Evolutionary conservation across 2,113 vertebrate genomes (phyloP).

Genomic region (Ranitomeya imitator): DNA sequence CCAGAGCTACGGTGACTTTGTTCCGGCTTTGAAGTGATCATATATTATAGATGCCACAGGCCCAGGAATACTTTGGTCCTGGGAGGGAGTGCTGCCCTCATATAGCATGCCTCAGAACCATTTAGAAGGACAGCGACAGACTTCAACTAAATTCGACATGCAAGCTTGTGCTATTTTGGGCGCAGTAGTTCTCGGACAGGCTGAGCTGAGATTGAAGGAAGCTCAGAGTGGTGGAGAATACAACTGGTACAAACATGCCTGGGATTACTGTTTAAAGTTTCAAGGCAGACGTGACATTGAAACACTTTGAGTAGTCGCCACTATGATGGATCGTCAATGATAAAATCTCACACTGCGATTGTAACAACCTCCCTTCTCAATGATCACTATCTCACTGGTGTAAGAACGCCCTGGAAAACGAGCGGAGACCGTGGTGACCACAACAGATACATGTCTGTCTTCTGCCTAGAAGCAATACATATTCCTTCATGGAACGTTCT

Average conservation of each 20-base stretch:
- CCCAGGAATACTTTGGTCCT: not conserved
- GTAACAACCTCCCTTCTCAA: not conserved
- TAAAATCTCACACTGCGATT: not conserved
- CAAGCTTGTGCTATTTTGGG: slow-evolving; percentile 49
- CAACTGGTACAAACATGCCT: slow-evolving; percentile 5
- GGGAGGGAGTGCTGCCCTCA: slow-evolving; percentile 11
- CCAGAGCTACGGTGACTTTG: not conserved
- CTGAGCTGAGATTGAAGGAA: not conserved
- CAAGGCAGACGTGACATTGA: not conserved
- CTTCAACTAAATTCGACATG: slow-evolving; percentile 35
- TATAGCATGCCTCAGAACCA: slow-evolving; percentile 29
- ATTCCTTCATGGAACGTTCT: not conserved
- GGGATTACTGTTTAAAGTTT: not conserved
- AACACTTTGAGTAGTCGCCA: not conserved
- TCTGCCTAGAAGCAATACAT: not conserved
- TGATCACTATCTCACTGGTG: not conserved
- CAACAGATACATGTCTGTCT: not conserved
- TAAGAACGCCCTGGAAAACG: not conserved
- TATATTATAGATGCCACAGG: slow-evolving; percentile 23
- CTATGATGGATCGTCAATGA: not conserved
- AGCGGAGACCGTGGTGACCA: not conserved
- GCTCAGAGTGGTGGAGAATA: not conserved
- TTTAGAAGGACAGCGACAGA: slow-evolving; percentile 55
- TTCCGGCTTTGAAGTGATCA: not conserved
- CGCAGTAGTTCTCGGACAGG: slow-evolving; percentile 21